Evolutionary conservation across 2,888 invertebrate species (phyloP).

Genomic region (Hedya salicella): DNA sequence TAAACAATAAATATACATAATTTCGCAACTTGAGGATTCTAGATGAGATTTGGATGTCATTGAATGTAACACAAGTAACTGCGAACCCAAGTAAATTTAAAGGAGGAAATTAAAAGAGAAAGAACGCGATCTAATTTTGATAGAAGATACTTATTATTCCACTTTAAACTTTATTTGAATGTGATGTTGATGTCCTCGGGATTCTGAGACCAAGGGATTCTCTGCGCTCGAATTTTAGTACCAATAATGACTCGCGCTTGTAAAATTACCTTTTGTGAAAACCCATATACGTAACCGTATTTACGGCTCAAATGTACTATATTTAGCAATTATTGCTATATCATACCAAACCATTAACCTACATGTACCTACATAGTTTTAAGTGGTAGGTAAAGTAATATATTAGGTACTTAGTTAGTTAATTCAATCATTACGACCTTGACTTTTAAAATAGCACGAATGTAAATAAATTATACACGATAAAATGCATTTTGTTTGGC

Average conservation of each 20-base stretch:
- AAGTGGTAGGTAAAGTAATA: constrained; percentile 21
- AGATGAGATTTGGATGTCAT: too few species aligned
- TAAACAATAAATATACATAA: too few species aligned
- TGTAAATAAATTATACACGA: constrained; percentile 25
- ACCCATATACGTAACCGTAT: constrained; percentile 7
- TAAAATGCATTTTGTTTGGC: constrained; percentile 31
- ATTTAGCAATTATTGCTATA: constrained; percentile 18
- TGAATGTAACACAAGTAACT: too few species aligned
- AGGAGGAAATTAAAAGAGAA: too few species aligned
- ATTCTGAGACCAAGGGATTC: too few species aligned
- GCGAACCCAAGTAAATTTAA: too few species aligned
- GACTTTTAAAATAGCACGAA: constrained; percentile 31
- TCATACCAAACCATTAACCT: constrained; percentile 20
- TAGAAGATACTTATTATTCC: too few species aligned
- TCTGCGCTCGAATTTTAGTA: background rate
- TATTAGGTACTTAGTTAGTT: constrained; percentile 14
- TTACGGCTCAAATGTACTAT: constrained; percentile 10
- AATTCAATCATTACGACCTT: constrained; percentile 28
- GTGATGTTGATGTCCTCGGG: too few species aligned
- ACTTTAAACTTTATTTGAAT: too few species aligned
- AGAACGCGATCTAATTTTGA: too few species aligned
- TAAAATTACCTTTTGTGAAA: background rate
- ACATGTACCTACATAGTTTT: constrained; percentile 15
- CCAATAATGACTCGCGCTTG: background rate
- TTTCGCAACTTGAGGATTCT: too few species aligned